Conservation (phyloP, 1,140 invertebrate species). For the Macrocentrus cingulum region DNA sequence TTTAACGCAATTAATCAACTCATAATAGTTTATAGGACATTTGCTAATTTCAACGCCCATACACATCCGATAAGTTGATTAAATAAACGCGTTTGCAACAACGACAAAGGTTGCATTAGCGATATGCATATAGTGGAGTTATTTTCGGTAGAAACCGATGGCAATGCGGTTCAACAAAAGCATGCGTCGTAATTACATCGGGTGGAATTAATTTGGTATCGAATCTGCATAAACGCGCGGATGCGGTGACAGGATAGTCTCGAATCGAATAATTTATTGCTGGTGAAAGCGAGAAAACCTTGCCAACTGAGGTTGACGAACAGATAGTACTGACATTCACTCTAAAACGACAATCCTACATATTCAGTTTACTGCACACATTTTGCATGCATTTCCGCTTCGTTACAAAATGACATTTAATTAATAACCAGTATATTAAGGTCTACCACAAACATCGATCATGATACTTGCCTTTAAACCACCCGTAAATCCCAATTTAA, state of each 20-base stretch:
- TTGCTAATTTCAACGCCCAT: not conserved
- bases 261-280: not conserved
- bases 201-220: constrained; percentile 33
- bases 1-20: not conserved
- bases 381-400: constrained; percentile 12
- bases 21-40: not conserved
- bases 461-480: too few species aligned
- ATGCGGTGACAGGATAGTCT: constrained; percentile 1
- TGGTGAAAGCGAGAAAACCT: not conserved
- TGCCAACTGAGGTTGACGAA: not conserved
- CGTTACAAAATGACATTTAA: constrained; percentile 28
- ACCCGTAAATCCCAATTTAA: too few species aligned
- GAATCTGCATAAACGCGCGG: constrained; percentile 43
- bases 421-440: constrained; percentile 42
- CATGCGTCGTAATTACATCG: constrained; percentile 33
- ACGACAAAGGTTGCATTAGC: not conserved
- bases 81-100: constrained; percentile 5
- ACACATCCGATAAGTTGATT: constrained; percentile 18
- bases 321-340: not conserved
- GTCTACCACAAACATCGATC: constrained; percentile 31
- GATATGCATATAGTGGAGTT: constrained; percentile 3
- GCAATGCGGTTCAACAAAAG: constrained; percentile 30
- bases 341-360: not conserved
- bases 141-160: too few species aligned
- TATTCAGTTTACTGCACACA: not conserved